phyloP scores from a whole-genome alignment of 2,113 vertebrate genomes.

The Baryphthengus martii region DNA sequence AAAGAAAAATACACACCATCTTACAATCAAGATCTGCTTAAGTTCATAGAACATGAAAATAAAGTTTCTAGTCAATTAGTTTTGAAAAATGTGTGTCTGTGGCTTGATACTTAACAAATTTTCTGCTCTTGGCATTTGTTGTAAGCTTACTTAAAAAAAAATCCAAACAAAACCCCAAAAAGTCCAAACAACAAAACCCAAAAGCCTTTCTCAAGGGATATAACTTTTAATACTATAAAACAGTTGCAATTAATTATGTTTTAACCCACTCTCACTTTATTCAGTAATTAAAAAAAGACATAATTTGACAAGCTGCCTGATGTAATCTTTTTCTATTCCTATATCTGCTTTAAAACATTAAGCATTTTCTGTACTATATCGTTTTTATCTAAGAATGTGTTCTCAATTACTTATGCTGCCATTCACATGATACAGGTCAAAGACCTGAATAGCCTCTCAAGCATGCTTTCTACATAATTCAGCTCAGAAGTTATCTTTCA shows the following conservation, averaged over 20 bases:
- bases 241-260: neutral
- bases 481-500: neutral
- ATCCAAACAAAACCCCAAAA: neutral
- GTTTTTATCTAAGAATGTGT: constrained; percentile 14
- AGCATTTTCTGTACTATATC: neutral
- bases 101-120: neutral
- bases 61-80: neutral
- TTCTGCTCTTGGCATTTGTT: neutral
- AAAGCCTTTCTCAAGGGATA: neutral
- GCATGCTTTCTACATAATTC: too few relatives aligned
- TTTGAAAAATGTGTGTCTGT: neutral
- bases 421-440: constrained; percentile 12
- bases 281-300: neutral
- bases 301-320: neutral
- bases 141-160: neutral
- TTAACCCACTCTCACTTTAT: neutral
- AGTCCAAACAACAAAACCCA: neutral
- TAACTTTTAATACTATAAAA: neutral
- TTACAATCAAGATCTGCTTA: neutral
- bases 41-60: neutral
- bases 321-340: neutral
- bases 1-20: neutral
- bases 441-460: constrained; percentile 24
- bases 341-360: neutral
- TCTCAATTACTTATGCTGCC: constrained; percentile 19